Percentiles rank a stretch among this genome's conserved stretches.
Conservation (phyloP, 1,140 invertebrate species). For the Leucophenga varia region DNA sequence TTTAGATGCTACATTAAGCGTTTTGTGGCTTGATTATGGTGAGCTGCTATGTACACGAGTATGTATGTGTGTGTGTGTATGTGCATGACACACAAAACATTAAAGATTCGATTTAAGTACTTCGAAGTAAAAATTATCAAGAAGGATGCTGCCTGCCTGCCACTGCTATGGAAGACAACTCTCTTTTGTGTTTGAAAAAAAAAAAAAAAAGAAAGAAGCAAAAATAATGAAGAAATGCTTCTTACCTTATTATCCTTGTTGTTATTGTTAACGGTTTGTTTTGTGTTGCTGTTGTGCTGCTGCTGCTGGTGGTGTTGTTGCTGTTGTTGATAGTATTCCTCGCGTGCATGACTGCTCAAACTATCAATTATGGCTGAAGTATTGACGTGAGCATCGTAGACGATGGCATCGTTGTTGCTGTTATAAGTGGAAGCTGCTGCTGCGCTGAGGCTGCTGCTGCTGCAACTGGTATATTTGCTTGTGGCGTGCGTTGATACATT, state of each 20-base stretch:
- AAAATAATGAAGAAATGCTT: neutral
- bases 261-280: constrained; percentile 6
- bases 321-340: constrained; percentile 51
- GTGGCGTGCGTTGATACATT: constrained; percentile 33
- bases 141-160: too few species aligned
- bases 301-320: constrained; percentile 14
- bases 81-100: too few species aligned
- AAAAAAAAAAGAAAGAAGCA: neutral
- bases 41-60: too few species aligned
- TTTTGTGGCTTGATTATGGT: too few species aligned
- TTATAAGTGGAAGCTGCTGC: constrained; percentile 15
- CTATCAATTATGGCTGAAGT: constrained; percentile 54
- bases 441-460: constrained; percentile 34
- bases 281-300: neutral
- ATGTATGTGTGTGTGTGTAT: too few species aligned
- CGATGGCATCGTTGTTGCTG: constrained; percentile 30
- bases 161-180: too few species aligned
- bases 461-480: constrained; percentile 34
- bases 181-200: too few species aligned
- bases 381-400: constrained; percentile 51
- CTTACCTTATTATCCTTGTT: constrained; percentile 54
- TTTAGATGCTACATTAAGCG: too few species aligned
- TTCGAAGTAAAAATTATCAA: too few species aligned
- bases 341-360: constrained; percentile 42
- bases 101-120: too few species aligned